These are phyloP conservation scores for Amblyopsis rosae DNA, from an alignment of 2,113 vertebrate genomes.

Conservation along the genomic window DNA sequence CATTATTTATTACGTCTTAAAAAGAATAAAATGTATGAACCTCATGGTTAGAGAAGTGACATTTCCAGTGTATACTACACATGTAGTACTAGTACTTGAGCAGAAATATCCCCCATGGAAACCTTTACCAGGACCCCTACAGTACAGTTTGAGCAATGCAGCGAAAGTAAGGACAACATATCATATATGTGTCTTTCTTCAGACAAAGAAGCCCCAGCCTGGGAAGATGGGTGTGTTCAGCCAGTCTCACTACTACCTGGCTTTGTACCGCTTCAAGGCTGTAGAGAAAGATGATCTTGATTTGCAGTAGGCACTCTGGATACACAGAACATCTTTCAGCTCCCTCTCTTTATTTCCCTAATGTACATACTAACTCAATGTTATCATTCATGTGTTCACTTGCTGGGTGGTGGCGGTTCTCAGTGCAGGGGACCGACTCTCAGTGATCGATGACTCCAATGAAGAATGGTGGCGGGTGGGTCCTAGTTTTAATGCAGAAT, in stretches of 20 bases:
- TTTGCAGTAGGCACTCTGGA: conserved; percentile 82
- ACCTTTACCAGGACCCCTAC: neutral
- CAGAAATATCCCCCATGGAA: neutral
- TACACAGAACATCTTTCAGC: neutral
- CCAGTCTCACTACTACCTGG: conserved; percentile 91
- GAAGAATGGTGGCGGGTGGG: conserved; percentile 96
- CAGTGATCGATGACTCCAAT: conserved; percentile 93
- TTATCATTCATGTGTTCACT: neutral
- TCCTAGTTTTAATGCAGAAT: neutral
- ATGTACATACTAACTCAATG: neutral
- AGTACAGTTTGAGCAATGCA: neutral
- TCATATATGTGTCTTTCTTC: conserved; percentile 28
- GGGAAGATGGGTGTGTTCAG: conserved; percentile 79
- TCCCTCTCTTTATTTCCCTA: neutral
- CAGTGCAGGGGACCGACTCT: conserved; percentile 90
- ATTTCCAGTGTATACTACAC: neutral
- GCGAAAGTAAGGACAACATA: neutral
- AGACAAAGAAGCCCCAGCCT: conserved; percentile 86
- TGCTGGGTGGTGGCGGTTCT: conserved; percentile 20
- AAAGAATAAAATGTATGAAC: no score
- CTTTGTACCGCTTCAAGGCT: conserved; percentile 92
- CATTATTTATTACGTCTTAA: neutral
- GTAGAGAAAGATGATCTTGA: conserved; percentile 93
- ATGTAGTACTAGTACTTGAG: no score
- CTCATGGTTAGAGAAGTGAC: neutral